phyloP scores from a whole-genome alignment of 2,797 vertebrate genomes.

The Gouania willdenowi region DNA sequence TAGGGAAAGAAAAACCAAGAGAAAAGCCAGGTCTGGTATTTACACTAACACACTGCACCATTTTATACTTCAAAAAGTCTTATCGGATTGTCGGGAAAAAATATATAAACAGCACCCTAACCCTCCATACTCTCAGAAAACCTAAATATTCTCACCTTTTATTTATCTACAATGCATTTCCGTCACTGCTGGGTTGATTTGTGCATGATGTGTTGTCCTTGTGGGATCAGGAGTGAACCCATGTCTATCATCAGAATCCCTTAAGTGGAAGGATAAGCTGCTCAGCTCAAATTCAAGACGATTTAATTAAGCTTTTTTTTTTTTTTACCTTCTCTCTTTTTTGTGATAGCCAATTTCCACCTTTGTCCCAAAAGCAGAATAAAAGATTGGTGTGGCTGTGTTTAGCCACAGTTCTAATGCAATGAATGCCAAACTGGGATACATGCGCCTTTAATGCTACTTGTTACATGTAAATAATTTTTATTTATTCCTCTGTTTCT shows the following conservation, averaged over 20 bases:
- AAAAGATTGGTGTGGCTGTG: too few relatives aligned
- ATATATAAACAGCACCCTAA: too few relatives aligned
- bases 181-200: neutral
- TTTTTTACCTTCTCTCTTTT: neutral
- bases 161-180: neutral
- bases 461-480: too few relatives aligned
- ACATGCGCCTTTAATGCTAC: too few relatives aligned
- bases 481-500: too few relatives aligned
- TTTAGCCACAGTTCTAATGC: too few relatives aligned
- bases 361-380: too few relatives aligned
- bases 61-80: too few relatives aligned
- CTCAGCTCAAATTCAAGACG: neutral
- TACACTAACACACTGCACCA: neutral
- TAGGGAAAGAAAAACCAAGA: constrained; percentile 8
- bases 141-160: neutral
- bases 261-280: neutral
- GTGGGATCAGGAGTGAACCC: neutral
- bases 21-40: neutral
- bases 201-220: neutral
- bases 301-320: too few relatives aligned
- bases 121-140: neutral
- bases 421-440: too few relatives aligned
- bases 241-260: neutral
- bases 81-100: too few relatives aligned
- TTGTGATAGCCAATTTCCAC: too few relatives aligned